Base-by-base conservation (phyloP, 2,113 vertebrate species). In the Lophotis ruficrista region DNA sequence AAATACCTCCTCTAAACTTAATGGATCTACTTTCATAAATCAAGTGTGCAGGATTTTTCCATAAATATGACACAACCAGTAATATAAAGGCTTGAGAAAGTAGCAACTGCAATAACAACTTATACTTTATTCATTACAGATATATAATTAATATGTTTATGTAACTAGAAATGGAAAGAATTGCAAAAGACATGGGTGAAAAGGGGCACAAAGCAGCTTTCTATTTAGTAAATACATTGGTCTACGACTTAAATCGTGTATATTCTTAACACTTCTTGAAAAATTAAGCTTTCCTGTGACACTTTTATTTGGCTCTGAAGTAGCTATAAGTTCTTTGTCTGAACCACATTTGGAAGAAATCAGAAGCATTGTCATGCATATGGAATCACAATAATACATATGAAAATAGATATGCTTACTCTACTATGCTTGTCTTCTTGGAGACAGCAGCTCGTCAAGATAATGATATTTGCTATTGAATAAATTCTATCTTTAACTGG, bases 361-460 rank as follows among this genome's bases (percentile, higher is more conserved):
- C 28, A 66, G 38, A 53, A 83, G 31, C 51, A 51, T 14, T 83
- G 30, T 27, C 51, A 78, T 0, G 2, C 47, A 51, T 3, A 50
- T 0, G 1, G 54, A 69, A 38, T 69, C 30, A 58, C 43, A 66
- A 8, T 14, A 28, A n/a, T 5, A 45, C 4, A 0, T 1, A 12
- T 2, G 23, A 75, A 45, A 75, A 54, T 16, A 31, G 16, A 28
- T 14, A 38, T 3, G 43, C 58, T 88, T 35, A 30, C 4, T 70
- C 14, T 24, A 37, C 30, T 28, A 37, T 0, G 0, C 31, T 35
- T 25, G 18, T 20, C 56, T 62, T 70, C 75, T 37, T 62, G 58
- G 58, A 72, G 45, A 76, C 1, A 54, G 31, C 35, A 86, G 43
- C 70, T 93, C 75, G 65, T 61, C 30, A 65, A 37, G 25, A 43